Evolutionary conservation across 2,797 vertebrate species (phyloP), one percentile per base, ranked within the genome.

Genomic region (Chrosomus eos): DNA sequence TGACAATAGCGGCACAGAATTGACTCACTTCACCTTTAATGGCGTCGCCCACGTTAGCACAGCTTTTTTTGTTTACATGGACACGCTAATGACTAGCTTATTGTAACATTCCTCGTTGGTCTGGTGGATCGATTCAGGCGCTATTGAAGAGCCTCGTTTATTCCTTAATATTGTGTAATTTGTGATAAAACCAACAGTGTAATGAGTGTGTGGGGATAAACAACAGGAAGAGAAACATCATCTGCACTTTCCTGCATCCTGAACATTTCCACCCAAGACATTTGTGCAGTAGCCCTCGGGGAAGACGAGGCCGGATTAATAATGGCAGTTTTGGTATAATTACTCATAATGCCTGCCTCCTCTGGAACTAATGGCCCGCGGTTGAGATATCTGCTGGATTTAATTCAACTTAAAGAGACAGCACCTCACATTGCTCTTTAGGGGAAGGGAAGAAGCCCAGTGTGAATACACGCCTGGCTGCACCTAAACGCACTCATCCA

Each of bases 291-390:
- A 33, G 91, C 94, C 94, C 88, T 87, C 33, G 88, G 94, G 92
- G 92, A 89, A 92, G 91, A 94, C 90, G 90, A 94, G 92, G 92
- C 93, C 92, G 91, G 93, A 95, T 95, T 95, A 95, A 94, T 95
- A 94, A 95, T 95, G 94, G 93, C 94, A 93, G 94, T 95, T 95
- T 95, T 93, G 94, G 92, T 94, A 95, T 95, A 95, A 95, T 95
- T 96, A 95, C 94, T 93, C 94, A 94, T 95, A 95, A 95, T 94
- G 94, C 90, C 81, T 92, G 93, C 93, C 89, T 93, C 91, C 93
- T 92, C 92, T 91, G 91, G 91, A 94, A 95, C 93, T 94, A 95
- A 94, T 94, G 90, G 95, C 94, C 95, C 89, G 91, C 89, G 94
- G 95, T 93, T 90, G 92, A 93, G 93, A 95, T 93, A 93, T 95